Evolutionary conservation across 64 coral and sea anemone genomes (phyloP), one percentile per base, ranked within the genome.

Genomic region (Trachythela sp.): DNA sequence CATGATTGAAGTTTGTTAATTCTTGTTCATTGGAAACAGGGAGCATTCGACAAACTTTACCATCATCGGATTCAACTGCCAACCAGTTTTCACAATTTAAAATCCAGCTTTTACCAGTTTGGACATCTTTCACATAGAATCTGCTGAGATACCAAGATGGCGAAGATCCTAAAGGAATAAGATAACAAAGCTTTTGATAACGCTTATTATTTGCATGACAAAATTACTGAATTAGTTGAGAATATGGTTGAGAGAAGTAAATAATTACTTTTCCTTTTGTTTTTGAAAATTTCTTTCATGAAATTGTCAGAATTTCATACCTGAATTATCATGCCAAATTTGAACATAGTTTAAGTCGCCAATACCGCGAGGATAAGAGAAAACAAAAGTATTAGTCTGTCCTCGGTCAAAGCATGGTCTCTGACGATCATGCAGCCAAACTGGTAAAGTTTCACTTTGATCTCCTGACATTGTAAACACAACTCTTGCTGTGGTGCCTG

Each of bases 251-350:
- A n/a, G n/a, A n/a, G n/a, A n/a, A n/a, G n/a, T n/a, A n/a, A n/a
- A n/a, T n/a, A n/a, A n/a, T n/a, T n/a, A n/a, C n/a, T n/a, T n/a
- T n/a, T n/a, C n/a, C n/a, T n/a, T n/a, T n/a, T n/a, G n/a, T n/a
- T n/a, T n/a, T 68, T 22, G 4, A 26, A 86, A 38, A 13, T 14
- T 11, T 39, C 52, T 58, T 36, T 31, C n/a, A 33, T 4, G 13
- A 29, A 37, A 35, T 5, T 58, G 22, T 9, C 42, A 11, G 42
- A 45, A 8, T 35, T 31, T 13, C 76, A 4, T 87, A 97, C 95
- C 95, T 20, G 39, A 88, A 45, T 97, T 97, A 35, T 97, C 93
- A 36, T 97, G 95, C 95, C 95, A 97, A 13, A 97, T 77, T 85
- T 93, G 60, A 14, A 97, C 86, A 54, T 94, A 90, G 34, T 84